Evolutionary conservation across 2,113 vertebrate species (phyloP).

Genomic region (Saimiri boliviensis): DNA sequence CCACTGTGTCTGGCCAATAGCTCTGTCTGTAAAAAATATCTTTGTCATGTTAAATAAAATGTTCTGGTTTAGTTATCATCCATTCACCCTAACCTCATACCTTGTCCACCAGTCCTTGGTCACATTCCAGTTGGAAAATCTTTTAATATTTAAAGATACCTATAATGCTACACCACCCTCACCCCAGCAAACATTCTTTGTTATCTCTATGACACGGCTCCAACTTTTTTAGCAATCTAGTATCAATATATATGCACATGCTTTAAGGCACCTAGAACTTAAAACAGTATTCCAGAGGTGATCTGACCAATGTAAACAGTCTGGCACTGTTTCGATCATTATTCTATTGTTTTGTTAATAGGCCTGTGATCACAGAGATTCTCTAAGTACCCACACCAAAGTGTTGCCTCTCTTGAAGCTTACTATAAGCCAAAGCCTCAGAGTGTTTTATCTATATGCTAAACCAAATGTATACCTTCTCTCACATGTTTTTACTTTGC

Average conservation of each 20-base stretch:
- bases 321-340: background rate
- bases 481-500: background rate
- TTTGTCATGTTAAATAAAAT: background rate
- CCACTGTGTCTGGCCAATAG: no score
- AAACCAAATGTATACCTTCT: background rate
- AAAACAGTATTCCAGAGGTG: background rate
- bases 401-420: background rate
- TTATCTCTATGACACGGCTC: background rate
- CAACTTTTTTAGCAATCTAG: background rate
- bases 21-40: background rate
- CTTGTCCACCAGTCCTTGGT: background rate
- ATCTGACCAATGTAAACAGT: background rate
- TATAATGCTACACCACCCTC: background rate
- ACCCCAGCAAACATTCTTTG: background rate
- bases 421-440: background rate
- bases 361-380: background rate
- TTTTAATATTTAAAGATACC: slow-evolving; percentile 16
- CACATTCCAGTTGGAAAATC: background rate
- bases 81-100: background rate
- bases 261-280: background rate
- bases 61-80: background rate
- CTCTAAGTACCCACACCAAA: background rate
- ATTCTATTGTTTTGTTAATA: background rate
- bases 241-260: background rate
- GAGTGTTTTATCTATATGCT: background rate